Evolutionary conservation across 2,888 invertebrate genomes (phyloP), one percentile per base, ranked within the genome.

Genomic region (Lypha dubia): DNA sequence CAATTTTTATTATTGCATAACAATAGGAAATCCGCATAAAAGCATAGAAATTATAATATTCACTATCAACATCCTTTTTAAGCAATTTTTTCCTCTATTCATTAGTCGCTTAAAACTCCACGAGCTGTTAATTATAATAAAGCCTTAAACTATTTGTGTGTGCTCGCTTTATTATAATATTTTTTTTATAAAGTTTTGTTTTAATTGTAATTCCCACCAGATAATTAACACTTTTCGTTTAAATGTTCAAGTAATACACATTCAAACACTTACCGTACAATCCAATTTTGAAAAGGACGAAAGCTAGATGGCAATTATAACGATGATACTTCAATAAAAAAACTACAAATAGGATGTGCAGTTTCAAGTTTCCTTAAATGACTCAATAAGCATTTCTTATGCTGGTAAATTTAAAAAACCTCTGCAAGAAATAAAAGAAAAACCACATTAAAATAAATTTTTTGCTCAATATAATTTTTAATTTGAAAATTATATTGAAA

Each of bases 21-120:
- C 80, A 81, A 81, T 28, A 53, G 80, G 67, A 80, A 51, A 62
- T 68, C 63, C 71, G 22, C 3, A 20, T 0, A 46, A 67, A 49
- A 73, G 7, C 22, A 41, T 53, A 17, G 20, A 60, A 77, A 65
- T 65, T 53, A 28, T n/a, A 62, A 62, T 49, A 62, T 38, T 22
- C n/a, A 24, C 11, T 46, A 22, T 15, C 28, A 53, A 3, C 11
- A 8, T 56, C 24, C n/a, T n/a, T 38, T 24, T 13, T 22, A 5
- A 56, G 22, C n/a, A 53, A 8, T 24, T 5, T 41, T 46, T 46
- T 7, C 9, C 6, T 0, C 28, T 20, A 8, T 49, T n/a, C 17
- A 1, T n/a, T 7, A 1, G 3, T 51, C n/a, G n/a, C 4, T 15
- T 1, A 28, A 60, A 71, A 28, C 20, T 32, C 17, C n/a, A n/a